These are phyloP conservation scores for Conus ventricosus DNA, from an alignment of 1,140 invertebrate genomes.

Conservation along the genomic window DNA sequence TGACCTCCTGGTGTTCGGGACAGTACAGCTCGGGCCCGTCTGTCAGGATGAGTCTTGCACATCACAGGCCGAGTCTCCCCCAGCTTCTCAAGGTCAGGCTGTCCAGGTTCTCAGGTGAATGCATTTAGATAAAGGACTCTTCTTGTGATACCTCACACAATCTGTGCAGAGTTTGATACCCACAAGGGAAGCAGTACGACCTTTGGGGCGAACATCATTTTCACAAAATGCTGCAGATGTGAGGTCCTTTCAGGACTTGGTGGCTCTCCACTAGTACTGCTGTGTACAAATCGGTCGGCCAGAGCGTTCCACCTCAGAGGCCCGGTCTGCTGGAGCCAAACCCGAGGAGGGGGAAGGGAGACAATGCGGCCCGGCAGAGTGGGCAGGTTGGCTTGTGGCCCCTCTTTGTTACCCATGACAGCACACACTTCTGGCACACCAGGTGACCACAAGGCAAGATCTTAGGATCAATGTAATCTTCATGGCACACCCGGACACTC, in stretches of 20 bases:
- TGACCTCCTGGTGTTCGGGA: not conserved
- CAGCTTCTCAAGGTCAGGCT: not conserved
- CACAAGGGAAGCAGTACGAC: not conserved
- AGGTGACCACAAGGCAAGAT: not conserved
- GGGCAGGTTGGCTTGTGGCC: not conserved
- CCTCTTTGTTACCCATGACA: not conserved
- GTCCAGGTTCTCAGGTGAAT: not conserved
- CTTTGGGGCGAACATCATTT: not conserved
- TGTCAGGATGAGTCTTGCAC: constrained; percentile 7
- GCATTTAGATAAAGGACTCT: not conserved
- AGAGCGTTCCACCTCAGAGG: constrained; percentile 20
- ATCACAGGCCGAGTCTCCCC: not conserved
- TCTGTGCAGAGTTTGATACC: not conserved
- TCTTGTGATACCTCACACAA: not conserved
- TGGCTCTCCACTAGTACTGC: constrained; percentile 1
- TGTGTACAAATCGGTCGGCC: not conserved
- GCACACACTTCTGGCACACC: not conserved
- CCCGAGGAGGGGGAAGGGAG: not conserved
- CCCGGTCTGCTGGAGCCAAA: not conserved
- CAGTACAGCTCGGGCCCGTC: not conserved
- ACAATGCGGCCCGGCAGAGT: not conserved
- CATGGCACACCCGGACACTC: constrained; percentile 16
- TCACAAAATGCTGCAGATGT: not conserved
- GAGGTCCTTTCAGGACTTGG: not conserved
- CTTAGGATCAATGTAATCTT: not conserved